phyloP scores from a whole-genome alignment of 2,888 invertebrate genomes.

The Tenthredo amoena region DNA sequence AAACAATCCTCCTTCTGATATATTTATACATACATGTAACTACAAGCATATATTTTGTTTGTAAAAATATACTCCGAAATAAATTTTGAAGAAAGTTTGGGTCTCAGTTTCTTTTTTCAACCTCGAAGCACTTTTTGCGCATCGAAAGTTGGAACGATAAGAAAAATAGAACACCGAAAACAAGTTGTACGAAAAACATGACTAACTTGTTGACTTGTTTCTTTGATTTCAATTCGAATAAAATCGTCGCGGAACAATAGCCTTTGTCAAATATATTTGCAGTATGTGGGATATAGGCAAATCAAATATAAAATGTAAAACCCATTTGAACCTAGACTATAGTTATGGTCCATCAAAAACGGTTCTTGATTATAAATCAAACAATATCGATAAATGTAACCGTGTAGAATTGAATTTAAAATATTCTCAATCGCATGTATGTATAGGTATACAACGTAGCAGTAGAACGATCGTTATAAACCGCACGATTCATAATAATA shows the following conservation, averaged over 20 bases:
- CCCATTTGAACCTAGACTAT: not conserved
- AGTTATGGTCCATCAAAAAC: not conserved
- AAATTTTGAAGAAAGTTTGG: not conserved
- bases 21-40: not conserved
- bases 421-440: not conserved
- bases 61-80: not conserved
- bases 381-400: not conserved
- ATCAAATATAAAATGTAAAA: not conserved
- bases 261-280: conserved; percentile 6
- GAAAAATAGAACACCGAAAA: not conserved
- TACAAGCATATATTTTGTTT: not conserved
- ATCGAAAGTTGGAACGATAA: not conserved
- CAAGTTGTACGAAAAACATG: not conserved
- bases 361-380: not conserved
- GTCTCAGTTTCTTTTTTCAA: not conserved
- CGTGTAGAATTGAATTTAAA: not conserved
- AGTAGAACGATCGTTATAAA: not conserved
- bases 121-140: not conserved
- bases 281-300: not conserved
- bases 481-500: not conserved
- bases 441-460: not conserved
- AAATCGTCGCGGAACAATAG: not conserved
- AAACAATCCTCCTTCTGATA: not conserved
- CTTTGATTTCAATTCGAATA: conserved; percentile 1
- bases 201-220: conserved; percentile 5